Evolutionary conservation across 2,888 invertebrate species (phyloP), one percentile per base, ranked within the genome.

Genomic region (Boloria euphrosyne): DNA sequence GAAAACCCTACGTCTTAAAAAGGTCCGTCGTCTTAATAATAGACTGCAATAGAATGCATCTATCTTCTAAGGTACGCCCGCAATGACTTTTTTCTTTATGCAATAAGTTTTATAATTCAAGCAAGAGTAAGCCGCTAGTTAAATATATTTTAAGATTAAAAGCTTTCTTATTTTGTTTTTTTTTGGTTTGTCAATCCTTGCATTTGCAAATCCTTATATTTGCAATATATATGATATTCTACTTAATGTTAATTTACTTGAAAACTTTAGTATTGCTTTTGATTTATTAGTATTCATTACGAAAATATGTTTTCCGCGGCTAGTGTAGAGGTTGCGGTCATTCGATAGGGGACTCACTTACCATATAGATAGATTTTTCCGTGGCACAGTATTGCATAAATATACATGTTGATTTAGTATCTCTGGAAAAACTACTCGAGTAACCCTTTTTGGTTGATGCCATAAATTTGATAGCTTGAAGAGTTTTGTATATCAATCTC

Each of bases 201-300:
- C n/a, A n/a, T 86, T 87, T 84, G 82, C 81, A 80, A 82, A 82
- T 83, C 84, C 82, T 81, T 82, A 89, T 88, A 89, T 90, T 88
- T 87, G 84, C 87, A 88, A n/a, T 88, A 87, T 84, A 84, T 79
- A 81, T 80, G 81, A 82, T 81, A 87, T 86, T 88, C 88, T 84
- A 87, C 85, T 22, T 90, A 87, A 86, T 90, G 89, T 90, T 89
- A 90, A 90, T 89, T 90, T 88, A 87, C 85, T 88, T 82, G 80
- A 85, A 80, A 84, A 88, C 84, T 87, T 87, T 77, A 77, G 79
- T 81, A 84, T 84, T 79, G 80, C 80, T 80, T 77, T 73, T 84
- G 88, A 89, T 89, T 89, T 90, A 89, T 89, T 86, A 82, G 82
- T 88, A 86, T 86, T 89, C 83, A 87, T 87, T 85, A 84, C 80